Base-by-base conservation (phyloP, 1,140 invertebrate genomes). In the Adelges cooleyi region DNA sequence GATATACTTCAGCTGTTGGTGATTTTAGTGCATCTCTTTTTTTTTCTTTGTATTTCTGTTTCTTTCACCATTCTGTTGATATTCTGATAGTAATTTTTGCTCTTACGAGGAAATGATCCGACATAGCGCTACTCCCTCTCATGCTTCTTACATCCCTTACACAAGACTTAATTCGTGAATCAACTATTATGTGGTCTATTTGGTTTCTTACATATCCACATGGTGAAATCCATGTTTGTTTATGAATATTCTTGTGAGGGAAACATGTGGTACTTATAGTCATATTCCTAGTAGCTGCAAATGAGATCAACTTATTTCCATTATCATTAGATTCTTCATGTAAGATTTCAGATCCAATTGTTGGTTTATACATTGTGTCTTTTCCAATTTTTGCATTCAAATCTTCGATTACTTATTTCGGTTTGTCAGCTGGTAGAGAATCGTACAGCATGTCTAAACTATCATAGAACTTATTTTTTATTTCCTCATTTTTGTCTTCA, bases 291-390 rank as follows among this genome's bases (percentile, higher is more conserved):
- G 17, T 46, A 18, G 44, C 17, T 9, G 29, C 29, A 11, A 46
- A 46, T 18, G 17, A 18, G 20, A 46, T 9, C 17, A 46, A 18
- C 44, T 18, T 46, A 46, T 6, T 46, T 2, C 40, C 44, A 46
- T 46, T 46, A 18, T 46, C 17, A 18, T 46, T 15, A 2, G 51
- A 56, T 23, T 20, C 20, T 38, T 52, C n/a, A 67, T 76, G 67
- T 68, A 67, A 50, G 71, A 72, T 53, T 65, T 76, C 40, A 49
- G 75, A 59, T 66, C 74, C n/a, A 69, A 74, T 68, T 42, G 56
- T 67, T 17, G 23, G 3, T 50, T 27, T 65, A 38, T 18, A 65
- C 1, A 54, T 42, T 13, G 33, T 22, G 20, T 69, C 68, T 46
- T 27, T 65, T 11, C 66, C 66, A 40, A 65, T 40, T 51, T 68